Evolutionary conservation across 1,140 invertebrate species (phyloP).

Genomic region (Achatina immaculata): DNA sequence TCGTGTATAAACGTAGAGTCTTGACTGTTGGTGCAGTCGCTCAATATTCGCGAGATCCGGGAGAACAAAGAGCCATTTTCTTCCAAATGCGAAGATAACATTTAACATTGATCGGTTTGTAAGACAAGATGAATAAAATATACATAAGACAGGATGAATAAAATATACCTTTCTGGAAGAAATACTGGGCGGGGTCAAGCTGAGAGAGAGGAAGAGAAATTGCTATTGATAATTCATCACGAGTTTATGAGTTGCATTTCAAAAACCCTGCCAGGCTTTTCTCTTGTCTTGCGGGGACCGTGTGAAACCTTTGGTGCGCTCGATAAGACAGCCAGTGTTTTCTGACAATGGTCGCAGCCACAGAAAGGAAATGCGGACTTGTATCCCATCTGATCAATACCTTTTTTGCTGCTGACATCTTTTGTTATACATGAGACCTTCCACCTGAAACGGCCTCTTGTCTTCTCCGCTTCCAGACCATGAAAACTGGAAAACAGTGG

Average conservation of each 20-base stretch:
- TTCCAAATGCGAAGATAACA: background rate
- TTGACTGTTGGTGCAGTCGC: background rate
- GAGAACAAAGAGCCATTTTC: background rate
- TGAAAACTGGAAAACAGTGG: background rate
- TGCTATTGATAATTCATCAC: background rate
- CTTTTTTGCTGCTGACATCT: background rate
- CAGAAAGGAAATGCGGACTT: background rate
- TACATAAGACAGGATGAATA: background rate
- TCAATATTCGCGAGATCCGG: background rate
- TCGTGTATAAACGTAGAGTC: background rate
- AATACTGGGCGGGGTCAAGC: background rate
- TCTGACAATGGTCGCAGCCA: background rate
- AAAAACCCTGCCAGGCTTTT: background rate
- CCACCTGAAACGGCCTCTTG: background rate
- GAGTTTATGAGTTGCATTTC: background rate
- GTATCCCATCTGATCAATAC: background rate
- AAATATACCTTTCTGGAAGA: background rate
- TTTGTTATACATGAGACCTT: background rate
- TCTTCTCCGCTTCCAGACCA: background rate
- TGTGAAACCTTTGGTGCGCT: background rate
- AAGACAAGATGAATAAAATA: background rate
- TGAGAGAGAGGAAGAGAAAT: background rate
- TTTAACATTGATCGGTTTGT: slow-evolving; percentile 17
- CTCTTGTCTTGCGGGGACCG: background rate
- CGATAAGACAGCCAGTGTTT: background rate